Evolutionary conservation across 2,113 vertebrate genomes (phyloP).

Genomic region (Tricholaema leucomelas): DNA sequence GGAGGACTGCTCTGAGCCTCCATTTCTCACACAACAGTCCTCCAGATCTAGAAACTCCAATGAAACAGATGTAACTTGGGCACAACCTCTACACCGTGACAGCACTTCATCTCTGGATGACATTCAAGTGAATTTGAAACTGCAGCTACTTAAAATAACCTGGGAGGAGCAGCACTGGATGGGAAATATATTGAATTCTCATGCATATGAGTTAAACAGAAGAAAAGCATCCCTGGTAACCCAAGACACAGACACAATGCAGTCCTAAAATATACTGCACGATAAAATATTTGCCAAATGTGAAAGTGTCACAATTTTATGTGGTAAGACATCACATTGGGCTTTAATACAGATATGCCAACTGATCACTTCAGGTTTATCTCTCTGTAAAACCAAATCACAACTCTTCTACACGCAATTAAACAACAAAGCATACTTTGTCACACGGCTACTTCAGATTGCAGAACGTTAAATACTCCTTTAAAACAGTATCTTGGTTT

Average conservation of each 20-base stretch:
- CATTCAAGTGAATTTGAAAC: background rate
- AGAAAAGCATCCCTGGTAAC: background rate
- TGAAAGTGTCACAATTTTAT: too few relatives aligned
- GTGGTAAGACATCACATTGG: too few relatives aligned
- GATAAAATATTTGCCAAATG: too few relatives aligned
- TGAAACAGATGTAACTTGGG: background rate
- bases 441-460: too few relatives aligned
- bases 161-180: too few relatives aligned
- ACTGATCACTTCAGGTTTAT: background rate
- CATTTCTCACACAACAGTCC: too few relatives aligned
- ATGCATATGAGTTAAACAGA: background rate
- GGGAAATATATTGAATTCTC: background rate
- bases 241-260: background rate
- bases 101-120: background rate
- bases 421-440: background rate
- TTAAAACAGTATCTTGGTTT: too few relatives aligned
- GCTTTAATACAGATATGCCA: background rate
- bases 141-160: background rate
- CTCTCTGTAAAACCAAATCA: too few relatives aligned
- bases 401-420: conserved; percentile 4
- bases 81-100: background rate
- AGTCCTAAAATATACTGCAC: too few relatives aligned
- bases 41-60: background rate
- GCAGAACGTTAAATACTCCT: too few relatives aligned
- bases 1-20: too few relatives aligned